phyloP scores from a whole-genome alignment of 1,140 invertebrate genomes.

The Cherax destructor region DNA sequence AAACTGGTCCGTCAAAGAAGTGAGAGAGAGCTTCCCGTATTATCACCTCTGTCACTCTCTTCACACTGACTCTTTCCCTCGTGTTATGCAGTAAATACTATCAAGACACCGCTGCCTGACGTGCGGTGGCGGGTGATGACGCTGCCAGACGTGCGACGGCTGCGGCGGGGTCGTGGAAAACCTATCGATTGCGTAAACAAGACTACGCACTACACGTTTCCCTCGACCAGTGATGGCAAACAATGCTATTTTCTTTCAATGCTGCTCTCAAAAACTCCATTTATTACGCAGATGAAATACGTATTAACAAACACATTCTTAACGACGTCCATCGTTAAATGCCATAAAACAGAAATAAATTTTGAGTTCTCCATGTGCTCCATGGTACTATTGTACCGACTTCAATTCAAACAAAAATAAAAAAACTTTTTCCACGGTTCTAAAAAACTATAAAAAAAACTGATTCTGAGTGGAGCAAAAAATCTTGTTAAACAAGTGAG shows the following conservation, averaged over 20 bases:
- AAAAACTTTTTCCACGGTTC: too few species aligned
- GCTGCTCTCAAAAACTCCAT: neutral
- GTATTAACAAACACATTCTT: neutral
- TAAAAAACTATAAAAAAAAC: too few species aligned
- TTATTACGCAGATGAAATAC: neutral
- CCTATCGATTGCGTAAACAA: slow-evolving; percentile 60
- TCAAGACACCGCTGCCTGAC: neutral
- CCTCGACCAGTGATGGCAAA: neutral
- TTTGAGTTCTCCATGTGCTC: too few species aligned
- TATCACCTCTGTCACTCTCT: too few species aligned
- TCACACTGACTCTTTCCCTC: slow-evolving; percentile 40
- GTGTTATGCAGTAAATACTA: slow-evolving; percentile 63
- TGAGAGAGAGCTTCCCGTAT: neutral
- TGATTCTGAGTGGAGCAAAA: too few species aligned
- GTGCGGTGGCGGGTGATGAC: neutral
- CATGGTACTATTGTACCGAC: too few species aligned
- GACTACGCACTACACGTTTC: neutral
- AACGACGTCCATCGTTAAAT: neutral
- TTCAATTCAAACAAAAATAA: too few species aligned
- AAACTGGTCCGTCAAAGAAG: neutral
- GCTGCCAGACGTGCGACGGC: slow-evolving; percentile 23
- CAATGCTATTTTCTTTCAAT: neutral
- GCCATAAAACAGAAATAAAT: too few species aligned
- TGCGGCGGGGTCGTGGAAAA: slow-evolving; percentile 3
- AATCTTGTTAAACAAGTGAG: too few species aligned